Evolutionary conservation across 2,888 invertebrate species (phyloP), one percentile per base, ranked within the genome.

Genomic region (Drosophila borealis): DNA sequence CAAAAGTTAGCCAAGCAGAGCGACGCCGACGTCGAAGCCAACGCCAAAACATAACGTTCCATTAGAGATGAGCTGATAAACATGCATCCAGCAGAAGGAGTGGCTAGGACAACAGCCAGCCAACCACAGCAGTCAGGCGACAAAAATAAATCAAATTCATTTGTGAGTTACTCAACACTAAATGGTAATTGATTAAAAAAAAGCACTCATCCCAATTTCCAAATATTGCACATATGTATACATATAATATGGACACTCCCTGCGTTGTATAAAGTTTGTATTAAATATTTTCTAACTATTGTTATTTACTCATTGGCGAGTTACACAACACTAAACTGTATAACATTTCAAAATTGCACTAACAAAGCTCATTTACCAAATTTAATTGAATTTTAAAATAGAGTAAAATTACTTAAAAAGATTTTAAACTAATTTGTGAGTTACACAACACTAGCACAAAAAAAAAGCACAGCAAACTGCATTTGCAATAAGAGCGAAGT

Each of bases 51-150:
- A 88, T 81, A 88, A 85, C 85, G 85, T 81, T 88, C 71, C 82
- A 82, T 82, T 88, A 82, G 88, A 88, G 82, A 85, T 82, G 88
- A 82, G 85, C 85, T 85, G 88, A 73, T 78, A 75, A 87, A 87
- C 79, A 78, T 72, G 88, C 78, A 62, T 44, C 21, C 60, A 36
- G 25, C 53, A 53, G 8, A 25, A 8, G 29, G 29, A 29, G 29
- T 8, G 29, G 29, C 29, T 29, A 29, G 29, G 29, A 29, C 29
- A 29, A 8, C 41, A 41, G 14, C 41, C 14, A 17, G 8, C 8
- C 57, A 62, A 42, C 41, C 44, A 41, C 36, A 49, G 21, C 19
- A 21, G n/a, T 11, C 67, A 54, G 67, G 54, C 67, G 54, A 66
- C 54, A 33, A 46, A 37, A 13, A 17, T 5, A 33, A 14, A 42